Conservation (phyloP, 2,888 invertebrate genomes). For the Deilephila elpenor region DNA sequence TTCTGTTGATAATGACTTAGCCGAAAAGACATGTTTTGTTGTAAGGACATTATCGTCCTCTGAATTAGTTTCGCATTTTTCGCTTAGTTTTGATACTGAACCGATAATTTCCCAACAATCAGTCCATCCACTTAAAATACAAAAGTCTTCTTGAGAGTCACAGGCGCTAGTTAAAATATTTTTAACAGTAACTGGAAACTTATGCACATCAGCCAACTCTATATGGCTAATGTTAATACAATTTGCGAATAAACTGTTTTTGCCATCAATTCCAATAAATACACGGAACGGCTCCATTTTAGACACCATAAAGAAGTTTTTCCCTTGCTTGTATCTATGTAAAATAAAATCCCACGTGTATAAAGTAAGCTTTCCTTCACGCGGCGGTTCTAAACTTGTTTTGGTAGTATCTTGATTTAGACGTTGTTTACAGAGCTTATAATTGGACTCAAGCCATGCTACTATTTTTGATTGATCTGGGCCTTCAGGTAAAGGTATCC, state of each 20-base stretch:
- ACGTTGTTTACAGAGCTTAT: constrained; percentile 65
- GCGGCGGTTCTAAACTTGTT: constrained; percentile 61
- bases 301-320: constrained; percentile 70
- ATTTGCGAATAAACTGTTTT: constrained; percentile 57
- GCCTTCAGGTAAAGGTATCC: background rate
- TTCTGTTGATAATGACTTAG: background rate
- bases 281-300: constrained; percentile 64
- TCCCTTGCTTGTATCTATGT: constrained; percentile 64
- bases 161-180: constrained; percentile 67
- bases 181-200: constrained; percentile 71
- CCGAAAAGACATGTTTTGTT: constrained; percentile 4
- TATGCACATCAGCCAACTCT: constrained; percentile 61
- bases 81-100: constrained; percentile 59
- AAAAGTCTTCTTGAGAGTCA: constrained; percentile 68
- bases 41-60: background rate
- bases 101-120: constrained; percentile 77
- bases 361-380: constrained; percentile 59
- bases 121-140: constrained; percentile 70
- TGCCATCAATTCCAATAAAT: constrained; percentile 66
- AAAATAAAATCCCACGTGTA: constrained; percentile 73
- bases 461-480: constrained; percentile 54
- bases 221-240: constrained; percentile 73
- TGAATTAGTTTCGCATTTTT: background rate
- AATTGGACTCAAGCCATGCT: constrained; percentile 69
- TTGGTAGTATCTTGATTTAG: constrained; percentile 52